Percentiles rank a stretch among this genome's conserved stretches.
phyloP scores from a whole-genome alignment of 1,140 invertebrate species.

The Octopus sinensis region DNA sequence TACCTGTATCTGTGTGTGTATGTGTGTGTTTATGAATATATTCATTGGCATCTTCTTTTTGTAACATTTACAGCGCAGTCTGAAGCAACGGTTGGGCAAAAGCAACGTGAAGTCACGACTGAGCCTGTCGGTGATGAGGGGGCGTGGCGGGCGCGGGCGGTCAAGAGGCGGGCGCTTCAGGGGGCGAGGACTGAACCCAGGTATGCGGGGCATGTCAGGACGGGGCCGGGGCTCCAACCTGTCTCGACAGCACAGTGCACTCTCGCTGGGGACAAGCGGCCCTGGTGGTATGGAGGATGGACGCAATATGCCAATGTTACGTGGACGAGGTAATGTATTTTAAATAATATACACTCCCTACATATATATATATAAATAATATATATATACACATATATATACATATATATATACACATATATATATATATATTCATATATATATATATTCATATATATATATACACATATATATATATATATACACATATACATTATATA shows the following conservation, averaged over 20 bases:
- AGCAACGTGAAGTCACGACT: conserved; percentile 49
- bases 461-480: neutral
- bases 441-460: neutral
- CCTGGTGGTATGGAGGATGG: conserved; percentile 2
- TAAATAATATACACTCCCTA: neutral
- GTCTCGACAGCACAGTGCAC: neutral
- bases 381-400: neutral
- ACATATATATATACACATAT: neutral
- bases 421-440: neutral
- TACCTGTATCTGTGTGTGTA: too few species aligned
- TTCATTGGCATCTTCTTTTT: neutral
- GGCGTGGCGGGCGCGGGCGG: conserved; percentile 30
- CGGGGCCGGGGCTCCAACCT: conserved; percentile 7
- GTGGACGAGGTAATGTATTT: neutral
- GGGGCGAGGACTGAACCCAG: conserved; percentile 1
- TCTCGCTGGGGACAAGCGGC: neutral
- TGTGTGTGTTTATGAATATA: too few species aligned
- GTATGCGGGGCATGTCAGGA: neutral
- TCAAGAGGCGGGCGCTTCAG: conserved; percentile 20
- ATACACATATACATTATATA: neutral
- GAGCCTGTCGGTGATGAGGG: conserved; percentile 32
- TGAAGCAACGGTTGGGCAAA: conserved; percentile 56
- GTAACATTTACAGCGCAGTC: conserved; percentile 32
- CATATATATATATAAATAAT: neutral
- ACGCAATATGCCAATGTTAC: neutral